Evolutionary conservation across 2,113 vertebrate species (phyloP), one percentile per base, ranked within the genome.

Genomic region (Nothoprocta perdicaria): DNA sequence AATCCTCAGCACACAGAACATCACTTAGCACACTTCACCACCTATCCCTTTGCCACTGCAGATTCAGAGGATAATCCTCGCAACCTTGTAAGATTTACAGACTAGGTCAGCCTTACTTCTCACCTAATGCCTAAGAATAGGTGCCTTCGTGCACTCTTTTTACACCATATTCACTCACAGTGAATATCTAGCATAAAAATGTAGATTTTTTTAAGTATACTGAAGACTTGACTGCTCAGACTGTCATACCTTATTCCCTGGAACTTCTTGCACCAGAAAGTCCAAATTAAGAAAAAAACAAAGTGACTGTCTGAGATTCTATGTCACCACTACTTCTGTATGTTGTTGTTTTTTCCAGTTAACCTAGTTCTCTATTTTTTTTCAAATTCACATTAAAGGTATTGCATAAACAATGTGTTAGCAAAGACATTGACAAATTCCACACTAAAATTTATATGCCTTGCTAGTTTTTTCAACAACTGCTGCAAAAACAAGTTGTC

Each of bases 1-100:
- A 0, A 1, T 26, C 41, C 19, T 73, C 90, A 60, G 79, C 38
- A 55, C 14, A 68, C 0, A 1, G 61, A 33, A 35, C 55, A 48
- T 5, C 31, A 78, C 9, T 18, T 61, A 26, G 31, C 18, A 71
- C 15, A 57, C 11, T 24, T 26, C 65, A 40, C 11, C 46, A 48
- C 1, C 22, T 4, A 53, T 21, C 35, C 12, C 19, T 60, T 0
- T 61, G 53, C 12, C 35, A 65, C 29, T 68, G 45, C 45, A 80
- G 16, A 86, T 85, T 60, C 41, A 81, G 24, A 65, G 17, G 7
- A 38, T 0, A 22, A 10, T 15, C 38, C 60, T 69, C 10, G 24
- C 2, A 53, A 12, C 19, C 33, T 61, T 84, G 12, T 18, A 31
- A 65, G 8, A 55, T 41, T 65, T 84, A 52, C 12, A 69, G 50